Evolutionary conservation across 2,888 invertebrate genomes (phyloP).

Genomic region (Drosophila incognita): DNA sequence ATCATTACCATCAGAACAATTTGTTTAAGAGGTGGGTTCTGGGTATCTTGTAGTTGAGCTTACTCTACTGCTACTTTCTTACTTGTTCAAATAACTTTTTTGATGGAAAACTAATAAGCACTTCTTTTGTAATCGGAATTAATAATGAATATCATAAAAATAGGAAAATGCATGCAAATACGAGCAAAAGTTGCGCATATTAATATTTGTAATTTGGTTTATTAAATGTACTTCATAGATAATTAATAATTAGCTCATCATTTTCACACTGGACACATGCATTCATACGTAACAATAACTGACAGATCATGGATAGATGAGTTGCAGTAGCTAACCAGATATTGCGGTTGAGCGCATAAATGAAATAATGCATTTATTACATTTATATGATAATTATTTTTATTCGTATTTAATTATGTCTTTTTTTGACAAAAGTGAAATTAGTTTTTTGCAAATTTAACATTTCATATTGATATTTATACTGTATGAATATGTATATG

Average conservation of each 20-base stretch:
- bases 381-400: conserved; percentile 72
- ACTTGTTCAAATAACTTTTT: neutral
- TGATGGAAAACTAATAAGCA: conserved; percentile 59
- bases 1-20: neutral
- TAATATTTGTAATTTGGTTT: conserved; percentile 61
- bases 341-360: conserved; percentile 59
- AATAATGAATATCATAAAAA: conserved; percentile 36
- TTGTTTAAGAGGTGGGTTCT: neutral
- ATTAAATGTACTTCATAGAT: conserved; percentile 73
- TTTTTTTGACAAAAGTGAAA: neutral
- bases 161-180: conserved; percentile 2
- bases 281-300: conserved; percentile 36
- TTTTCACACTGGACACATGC: conserved; percentile 40
- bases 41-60: neutral
- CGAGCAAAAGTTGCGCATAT: conserved; percentile 17
- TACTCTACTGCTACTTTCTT: neutral
- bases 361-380: conserved; percentile 65
- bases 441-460: conserved; percentile 4
- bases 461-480: conserved; percentile 8
- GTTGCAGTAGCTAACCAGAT: conserved; percentile 31
- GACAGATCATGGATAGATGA: conserved; percentile 26
- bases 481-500: conserved; percentile 7
- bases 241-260: conserved; percentile 75
- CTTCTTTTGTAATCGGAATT: conserved; percentile 23
- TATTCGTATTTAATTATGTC: conserved; percentile 72